phyloP scores from a whole-genome alignment of 2,888 invertebrate species.

The Belgica antarctica region DNA sequence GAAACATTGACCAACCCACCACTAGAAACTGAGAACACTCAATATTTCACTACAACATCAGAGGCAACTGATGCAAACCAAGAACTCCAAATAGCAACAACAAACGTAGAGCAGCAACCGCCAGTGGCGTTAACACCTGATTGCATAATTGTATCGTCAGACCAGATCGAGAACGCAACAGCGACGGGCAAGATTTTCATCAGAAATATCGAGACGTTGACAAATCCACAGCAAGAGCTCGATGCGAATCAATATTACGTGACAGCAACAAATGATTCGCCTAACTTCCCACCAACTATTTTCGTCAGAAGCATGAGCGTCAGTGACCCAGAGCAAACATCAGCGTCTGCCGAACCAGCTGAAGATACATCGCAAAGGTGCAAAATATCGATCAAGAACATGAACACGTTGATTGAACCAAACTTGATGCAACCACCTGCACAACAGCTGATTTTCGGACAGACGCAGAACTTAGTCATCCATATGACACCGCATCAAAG shows the following conservation, averaged over 20 bases:
- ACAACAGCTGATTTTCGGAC: constrained; percentile 16
- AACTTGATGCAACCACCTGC: constrained; percentile 33
- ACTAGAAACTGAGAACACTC: not conserved
- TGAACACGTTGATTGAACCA: constrained; percentile 32
- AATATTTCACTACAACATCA: not conserved
- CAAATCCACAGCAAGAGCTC: constrained; percentile 48
- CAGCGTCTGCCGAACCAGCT: not conserved
- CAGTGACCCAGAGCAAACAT: not conserved
- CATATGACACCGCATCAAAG: constrained; percentile 30
- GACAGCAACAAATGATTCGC: not conserved
- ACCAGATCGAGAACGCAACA: too few relatives aligned
- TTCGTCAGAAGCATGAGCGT: constrained; percentile 8
- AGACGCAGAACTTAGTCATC: constrained; percentile 34
- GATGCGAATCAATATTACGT: not conserved
- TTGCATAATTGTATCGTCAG: constrained; percentile 20
- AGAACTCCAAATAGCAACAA: constrained; percentile 28
- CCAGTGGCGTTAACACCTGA: constrained; percentile 24
- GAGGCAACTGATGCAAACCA: too few relatives aligned
- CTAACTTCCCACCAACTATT: not conserved
- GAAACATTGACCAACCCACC: constrained; percentile 52
- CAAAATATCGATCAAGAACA: constrained; percentile 38
- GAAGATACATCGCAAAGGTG: not conserved
- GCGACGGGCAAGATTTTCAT: constrained; percentile 54
- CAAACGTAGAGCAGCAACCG: constrained; percentile 10
- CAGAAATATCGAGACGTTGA: constrained; percentile 53